Base-by-base conservation (phyloP, 2,888 invertebrate species). In the Sminthurinus aureus region DNA sequence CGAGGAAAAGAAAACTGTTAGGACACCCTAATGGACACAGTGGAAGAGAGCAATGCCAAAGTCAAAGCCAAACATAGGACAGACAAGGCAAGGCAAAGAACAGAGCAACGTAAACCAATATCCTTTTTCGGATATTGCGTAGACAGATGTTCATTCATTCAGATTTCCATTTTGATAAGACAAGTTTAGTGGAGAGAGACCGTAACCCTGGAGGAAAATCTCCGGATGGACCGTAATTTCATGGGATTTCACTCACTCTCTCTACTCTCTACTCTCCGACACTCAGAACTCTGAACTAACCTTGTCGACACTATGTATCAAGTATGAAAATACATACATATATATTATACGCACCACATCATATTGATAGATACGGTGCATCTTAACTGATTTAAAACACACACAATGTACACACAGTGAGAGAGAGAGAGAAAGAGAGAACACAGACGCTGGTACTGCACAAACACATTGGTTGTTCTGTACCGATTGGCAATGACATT, bases 101-200 rank as follows among this genome's bases (percentile, higher is more conserved):
- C 12, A 26, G 18, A 11, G 26, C 2, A 73, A 8, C 22, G 13
- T 12, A 73, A 38, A 38, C 38, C 75, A 66, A 66, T 78, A 78
- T 78, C 78, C 64, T 78, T 77, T 66, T 75, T 64, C 38, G 64
- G 76, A 76, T 76, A 82, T 82, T 82, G 82, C 82, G 73, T 82
- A 76, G 76, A 82, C 82, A 82, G 82, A 82, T 82, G 82, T 82
- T 82, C 58, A 58, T 82, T 82, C 58, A 58, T 75, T 18, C 67
- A 75, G 82, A 82, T 82, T 82, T 82, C 82, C 82, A 82, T 82
- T 82, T 82, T 82, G 82, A 82, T 82, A 82, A 82, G 82, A 76
- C 82, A 52, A 81, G 58, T 22, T 18, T 75, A 51, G 75, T 50
- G 50, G n/a, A 51, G 38, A 22, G 38, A 18, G 75, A n/a, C 9